Evolutionary conservation across 53 echinoderm and acorn worm genomes (phyloP).

Genomic region (Paracentrotus lividus): DNA sequence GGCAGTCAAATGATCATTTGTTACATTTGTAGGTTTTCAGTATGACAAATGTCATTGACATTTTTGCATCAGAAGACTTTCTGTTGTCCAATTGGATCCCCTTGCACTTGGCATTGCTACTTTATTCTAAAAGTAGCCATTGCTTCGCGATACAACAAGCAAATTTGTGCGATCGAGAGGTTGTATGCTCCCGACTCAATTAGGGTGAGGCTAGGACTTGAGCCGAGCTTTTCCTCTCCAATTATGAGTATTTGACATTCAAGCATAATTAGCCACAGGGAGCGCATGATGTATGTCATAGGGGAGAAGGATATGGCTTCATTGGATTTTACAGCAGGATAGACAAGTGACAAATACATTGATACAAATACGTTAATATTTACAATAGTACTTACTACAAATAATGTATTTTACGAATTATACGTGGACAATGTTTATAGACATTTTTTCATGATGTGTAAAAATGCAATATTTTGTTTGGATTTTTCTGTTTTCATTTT

Average conservation of each 20-base stretch:
- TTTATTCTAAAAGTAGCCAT: neutral
- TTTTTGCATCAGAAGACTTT: neutral
- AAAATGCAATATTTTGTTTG: no score
- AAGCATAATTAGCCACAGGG: constrained; percentile 45
- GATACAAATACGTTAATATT: neutral
- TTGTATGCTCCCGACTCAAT: constrained; percentile 45
- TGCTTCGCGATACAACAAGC: neutral
- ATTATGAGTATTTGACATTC: constrained; percentile 62
- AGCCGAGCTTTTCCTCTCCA: constrained; percentile 36
- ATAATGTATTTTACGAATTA: no score
- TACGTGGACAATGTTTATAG: no score
- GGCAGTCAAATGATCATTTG: neutral
- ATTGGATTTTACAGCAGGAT: constrained; percentile 16
- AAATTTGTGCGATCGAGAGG: constrained; percentile 31
- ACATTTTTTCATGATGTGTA: no score
- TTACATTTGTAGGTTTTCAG: no score
- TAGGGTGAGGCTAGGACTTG: constrained; percentile 38
- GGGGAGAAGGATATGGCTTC: constrained; percentile 17
- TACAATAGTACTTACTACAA: no score
- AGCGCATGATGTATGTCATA: constrained; percentile 21
- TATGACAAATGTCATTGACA: neutral
- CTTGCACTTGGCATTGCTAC: neutral
- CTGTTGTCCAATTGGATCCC: neutral
- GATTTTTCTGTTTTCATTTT: no score
- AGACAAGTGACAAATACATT: neutral